A percentile compares a stretch with the other conserved stretches of the same genome.
phyloP scores from a whole-genome alignment of 2,797 vertebrate species.

The Mustela erminea region DNA sequence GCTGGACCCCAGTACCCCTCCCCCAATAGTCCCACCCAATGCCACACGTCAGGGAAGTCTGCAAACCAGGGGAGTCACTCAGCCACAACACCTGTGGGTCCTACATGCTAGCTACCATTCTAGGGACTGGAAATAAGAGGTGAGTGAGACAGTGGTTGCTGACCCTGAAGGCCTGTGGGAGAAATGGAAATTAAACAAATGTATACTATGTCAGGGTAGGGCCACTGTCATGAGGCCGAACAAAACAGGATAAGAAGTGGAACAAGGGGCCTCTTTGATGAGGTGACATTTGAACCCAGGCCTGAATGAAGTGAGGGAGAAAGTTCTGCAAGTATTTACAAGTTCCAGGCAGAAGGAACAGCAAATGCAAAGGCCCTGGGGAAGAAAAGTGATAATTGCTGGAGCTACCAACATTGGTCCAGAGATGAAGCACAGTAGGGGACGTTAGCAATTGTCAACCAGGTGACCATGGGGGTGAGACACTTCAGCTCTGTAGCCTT shows the following conservation, averaged over 20 bases:
- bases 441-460: neutral
- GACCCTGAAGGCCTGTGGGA: neutral
- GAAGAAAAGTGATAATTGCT: neutral
- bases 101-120: neutral
- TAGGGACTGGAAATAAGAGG: neutral
- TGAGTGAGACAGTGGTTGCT: neutral
- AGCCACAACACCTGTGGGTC: neutral
- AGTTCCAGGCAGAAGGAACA: neutral
- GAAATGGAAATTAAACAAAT: neutral
- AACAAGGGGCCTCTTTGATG: neutral
- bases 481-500: neutral
- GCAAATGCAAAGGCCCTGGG: constrained; percentile 19
- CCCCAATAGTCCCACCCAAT: neutral
- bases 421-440: neutral
- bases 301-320: neutral
- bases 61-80: neutral
- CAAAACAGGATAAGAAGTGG: neutral
- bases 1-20: neutral
- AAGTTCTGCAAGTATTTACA: neutral
- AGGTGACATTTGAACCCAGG: neutral
- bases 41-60: neutral
- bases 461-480: neutral
- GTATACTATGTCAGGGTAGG: neutral
- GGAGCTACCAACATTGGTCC: neutral
- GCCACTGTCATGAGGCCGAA: neutral